phyloP scores from a whole-genome alignment of 2,888 invertebrate genomes.

The Limnephilus rhombicus region DNA sequence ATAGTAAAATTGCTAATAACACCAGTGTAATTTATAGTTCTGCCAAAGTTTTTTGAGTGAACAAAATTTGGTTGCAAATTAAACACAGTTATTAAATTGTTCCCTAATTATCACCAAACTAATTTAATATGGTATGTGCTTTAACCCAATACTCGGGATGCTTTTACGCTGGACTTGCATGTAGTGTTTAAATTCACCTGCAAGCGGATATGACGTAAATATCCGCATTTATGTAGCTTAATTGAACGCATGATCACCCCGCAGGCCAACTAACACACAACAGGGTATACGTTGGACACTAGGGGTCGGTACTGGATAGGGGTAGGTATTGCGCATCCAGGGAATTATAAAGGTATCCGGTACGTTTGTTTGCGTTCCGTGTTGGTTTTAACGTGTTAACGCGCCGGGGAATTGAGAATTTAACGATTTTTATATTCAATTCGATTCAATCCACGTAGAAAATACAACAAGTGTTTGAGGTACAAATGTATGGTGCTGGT shows the following conservation, averaged over 20 bases:
- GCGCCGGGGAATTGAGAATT: neutral
- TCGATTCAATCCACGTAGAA: neutral
- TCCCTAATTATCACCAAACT: neutral
- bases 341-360: neutral
- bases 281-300: neutral
- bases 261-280: neutral
- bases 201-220: slow-evolving; percentile 9
- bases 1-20: no score
- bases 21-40: no score
- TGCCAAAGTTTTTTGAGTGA: neutral
- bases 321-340: neutral
- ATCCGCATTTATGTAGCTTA: slow-evolving; percentile 2
- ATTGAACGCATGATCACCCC: slow-evolving; percentile 15
- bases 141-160: neutral
- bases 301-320: neutral
- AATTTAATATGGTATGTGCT: neutral
- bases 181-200: neutral
- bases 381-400: slow-evolving; percentile 1
- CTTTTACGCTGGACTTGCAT: neutral
- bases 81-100: neutral
- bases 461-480: neutral
- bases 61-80: neutral
- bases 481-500: no score
- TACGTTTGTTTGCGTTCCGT: neutral
- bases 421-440: neutral